These are phyloP conservation scores for Sinohyriopsis cumingii DNA, from an alignment of 2,888 invertebrate genomes.

Conservation along the genomic window DNA sequence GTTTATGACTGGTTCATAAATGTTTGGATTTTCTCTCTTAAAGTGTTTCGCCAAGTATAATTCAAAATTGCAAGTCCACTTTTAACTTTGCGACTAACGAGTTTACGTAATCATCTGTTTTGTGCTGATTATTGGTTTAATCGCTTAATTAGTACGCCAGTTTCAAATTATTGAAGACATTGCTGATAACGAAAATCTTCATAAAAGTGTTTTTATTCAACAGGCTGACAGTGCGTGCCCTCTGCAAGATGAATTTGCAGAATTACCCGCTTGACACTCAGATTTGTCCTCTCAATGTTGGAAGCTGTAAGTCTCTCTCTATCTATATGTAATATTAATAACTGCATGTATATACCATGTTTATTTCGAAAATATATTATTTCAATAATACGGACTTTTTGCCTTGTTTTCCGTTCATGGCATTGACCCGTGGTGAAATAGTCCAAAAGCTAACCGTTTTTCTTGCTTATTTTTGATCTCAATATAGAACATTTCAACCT, in stretches of 20 bases:
- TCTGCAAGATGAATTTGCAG: conserved; percentile 88
- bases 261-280: conserved; percentile 91
- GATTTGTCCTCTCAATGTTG: conserved; percentile 83
- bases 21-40: too few species aligned
- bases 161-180: background rate
- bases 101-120: background rate
- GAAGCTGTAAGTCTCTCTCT: conserved; percentile 81
- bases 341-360: background rate
- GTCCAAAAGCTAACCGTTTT: too few species aligned
- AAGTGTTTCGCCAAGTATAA: too few species aligned
- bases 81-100: background rate
- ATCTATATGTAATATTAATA: background rate
- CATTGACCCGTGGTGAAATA: too few species aligned
- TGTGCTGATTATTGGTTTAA: background rate
- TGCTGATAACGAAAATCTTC: too few species aligned
- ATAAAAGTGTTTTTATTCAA: conserved; percentile 14
- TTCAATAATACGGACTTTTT: too few species aligned
- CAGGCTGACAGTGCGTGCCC: conserved; percentile 87
- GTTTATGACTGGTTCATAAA: too few species aligned
- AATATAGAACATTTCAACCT: too few species aligned
- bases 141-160: background rate
- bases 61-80: background rate
- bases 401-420: too few species aligned
- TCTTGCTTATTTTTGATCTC: too few species aligned
- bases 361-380: background rate